Evolutionary conservation across 2,113 vertebrate species (phyloP), one percentile per base, ranked within the genome.

Genomic region (Notothenia rossii): DNA sequence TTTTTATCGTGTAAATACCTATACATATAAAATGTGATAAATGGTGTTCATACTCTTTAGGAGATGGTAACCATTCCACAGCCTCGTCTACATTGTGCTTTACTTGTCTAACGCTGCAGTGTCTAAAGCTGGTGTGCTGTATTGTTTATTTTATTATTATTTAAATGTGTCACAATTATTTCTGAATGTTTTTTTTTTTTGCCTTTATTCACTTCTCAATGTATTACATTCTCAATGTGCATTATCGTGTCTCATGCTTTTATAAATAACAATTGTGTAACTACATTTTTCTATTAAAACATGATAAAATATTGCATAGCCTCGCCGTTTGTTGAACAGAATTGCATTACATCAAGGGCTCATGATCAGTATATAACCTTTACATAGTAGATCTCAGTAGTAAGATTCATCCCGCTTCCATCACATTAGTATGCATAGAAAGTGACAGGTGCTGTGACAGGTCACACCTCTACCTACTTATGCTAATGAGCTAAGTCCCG

Each of bases 241-340:
- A 73, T 84, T 66, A 70, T 75, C 12, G 74, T 92, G 79, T 73
- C 69, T 14, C 68, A 82, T 88, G 75, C 75, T 91, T 93, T 91
- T 90, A 84, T 93, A 91, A 40, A 79, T 69, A 79, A 83, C 54
- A 66, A 48, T 85, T 86, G 70, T 90, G 88, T 91, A 88, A 83
- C 72, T 69, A 2, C 18, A 77, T 2, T 77, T 88, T 91, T 89
- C 46, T 82, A 90, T 89, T 91, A 89, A 93, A 86, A 75, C 48
- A 70, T 79, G 33, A 69, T 51, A 36, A 63, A 0, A 15, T 10
- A 53, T 10, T 53, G 2, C 7, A n/a, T 36, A 18, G 5, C 40
- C 11, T 54, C 69, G 2, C 14, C 10, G 77, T 80, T 55, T 74
- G 4, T 59, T 1, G 20, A 22, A 11, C 18, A 59, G 10, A 54